Evolutionary conservation across 2,113 vertebrate genomes (phyloP).

Genomic region (Clarias macrocephalus): DNA sequence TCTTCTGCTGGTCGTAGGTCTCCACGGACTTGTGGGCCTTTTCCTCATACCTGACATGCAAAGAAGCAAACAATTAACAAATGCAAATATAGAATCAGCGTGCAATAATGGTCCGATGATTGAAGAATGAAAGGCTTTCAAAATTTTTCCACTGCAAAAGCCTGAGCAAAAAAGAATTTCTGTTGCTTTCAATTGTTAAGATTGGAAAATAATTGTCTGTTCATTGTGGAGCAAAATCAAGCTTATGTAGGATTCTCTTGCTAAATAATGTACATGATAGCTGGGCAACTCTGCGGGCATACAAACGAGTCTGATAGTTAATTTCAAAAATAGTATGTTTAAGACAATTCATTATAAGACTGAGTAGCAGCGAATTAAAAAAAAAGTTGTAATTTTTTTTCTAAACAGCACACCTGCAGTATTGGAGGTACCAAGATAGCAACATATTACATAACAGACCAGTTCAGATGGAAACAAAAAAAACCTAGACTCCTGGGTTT

Average conservation of each 20-base stretch:
- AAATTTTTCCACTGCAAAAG: neutral
- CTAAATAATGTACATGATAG: too few relatives aligned
- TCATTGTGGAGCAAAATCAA: neutral
- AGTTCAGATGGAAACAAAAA: too few relatives aligned
- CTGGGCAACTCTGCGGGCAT: neutral
- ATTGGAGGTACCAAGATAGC: too few relatives aligned
- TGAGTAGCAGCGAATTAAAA: too few relatives aligned
- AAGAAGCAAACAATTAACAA: neutral
- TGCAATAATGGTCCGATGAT: neutral
- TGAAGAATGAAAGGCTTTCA: neutral
- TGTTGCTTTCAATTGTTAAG: neutral
- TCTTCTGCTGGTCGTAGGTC: constrained; percentile 77
- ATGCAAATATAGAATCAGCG: neutral
- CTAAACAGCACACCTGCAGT: neutral
- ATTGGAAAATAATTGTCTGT: neutral
- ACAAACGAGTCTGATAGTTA: neutral
- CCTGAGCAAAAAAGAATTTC: neutral
- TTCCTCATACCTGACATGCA: constrained; percentile 79
- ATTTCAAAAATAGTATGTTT: neutral
- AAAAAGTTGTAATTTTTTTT: too few relatives aligned
- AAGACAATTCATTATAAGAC: neutral
- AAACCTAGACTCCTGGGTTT: too few relatives aligned
- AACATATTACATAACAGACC: too few relatives aligned
- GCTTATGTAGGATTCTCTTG: neutral
- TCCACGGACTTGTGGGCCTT: constrained; percentile 82